Conservation (phyloP, 2,797 vertebrate species). For the Monodelphis domestica region DNA sequence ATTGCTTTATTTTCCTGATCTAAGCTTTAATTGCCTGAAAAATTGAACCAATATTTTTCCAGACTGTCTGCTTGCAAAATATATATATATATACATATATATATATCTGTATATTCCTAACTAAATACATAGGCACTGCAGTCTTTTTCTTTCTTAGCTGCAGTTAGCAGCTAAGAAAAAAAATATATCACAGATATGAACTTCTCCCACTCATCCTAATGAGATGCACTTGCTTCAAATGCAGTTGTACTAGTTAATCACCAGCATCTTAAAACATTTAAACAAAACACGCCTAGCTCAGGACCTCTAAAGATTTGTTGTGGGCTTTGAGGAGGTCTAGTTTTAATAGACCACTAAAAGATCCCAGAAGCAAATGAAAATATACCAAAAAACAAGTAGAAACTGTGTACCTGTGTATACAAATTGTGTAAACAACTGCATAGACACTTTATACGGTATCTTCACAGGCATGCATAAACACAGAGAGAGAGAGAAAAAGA, state of each 20-base stretch:
- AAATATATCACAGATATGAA: neutral
- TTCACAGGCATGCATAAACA: neutral
- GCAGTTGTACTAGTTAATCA: slow-evolving; percentile 31
- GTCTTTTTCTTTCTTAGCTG: no score
- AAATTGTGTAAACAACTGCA: neutral
- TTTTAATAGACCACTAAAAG: slow-evolving; percentile 2
- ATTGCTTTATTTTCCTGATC: slow-evolving; percentile 41
- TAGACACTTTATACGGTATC: neutral
- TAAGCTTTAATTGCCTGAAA: slow-evolving; percentile 16
- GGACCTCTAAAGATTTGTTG: neutral
- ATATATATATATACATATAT: neutral
- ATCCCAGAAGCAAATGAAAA: slow-evolving; percentile 61
- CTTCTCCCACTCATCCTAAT: neutral
- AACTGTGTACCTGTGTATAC: neutral
- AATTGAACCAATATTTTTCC: neutral
- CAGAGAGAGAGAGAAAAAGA: no score
- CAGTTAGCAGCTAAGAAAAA: neutral
- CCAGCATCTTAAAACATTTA: neutral
- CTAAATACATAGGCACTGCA: neutral
- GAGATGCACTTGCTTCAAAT: neutral
- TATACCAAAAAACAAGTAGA: slow-evolving; percentile 48
- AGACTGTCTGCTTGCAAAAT: slow-evolving; percentile 18
- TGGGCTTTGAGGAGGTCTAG: slow-evolving; percentile 15
- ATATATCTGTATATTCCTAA: neutral
- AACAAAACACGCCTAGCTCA: slow-evolving; percentile 32